These are phyloP conservation scores for Mylabris sibirica DNA, from an alignment of 2,888 invertebrate genomes.

Conservation along the genomic window DNA sequence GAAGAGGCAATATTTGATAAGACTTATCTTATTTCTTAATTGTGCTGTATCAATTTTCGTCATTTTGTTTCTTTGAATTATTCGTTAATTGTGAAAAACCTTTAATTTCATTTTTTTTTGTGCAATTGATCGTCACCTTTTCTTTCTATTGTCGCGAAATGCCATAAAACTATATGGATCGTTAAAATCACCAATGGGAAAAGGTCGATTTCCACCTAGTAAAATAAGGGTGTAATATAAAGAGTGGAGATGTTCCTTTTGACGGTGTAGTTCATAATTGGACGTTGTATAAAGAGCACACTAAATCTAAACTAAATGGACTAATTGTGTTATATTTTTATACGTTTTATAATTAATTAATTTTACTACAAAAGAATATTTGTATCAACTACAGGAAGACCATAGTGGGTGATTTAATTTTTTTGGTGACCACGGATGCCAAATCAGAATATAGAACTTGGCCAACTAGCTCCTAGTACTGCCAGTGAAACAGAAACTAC, in stretches of 20 bases:
- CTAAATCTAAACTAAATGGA: background rate
- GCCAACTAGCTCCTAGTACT: constrained; percentile 48
- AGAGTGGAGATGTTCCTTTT: constrained; percentile 28
- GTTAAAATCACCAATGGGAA: constrained; percentile 52
- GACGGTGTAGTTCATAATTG: constrained; percentile 35
- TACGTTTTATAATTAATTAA: background rate
- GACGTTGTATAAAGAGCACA: constrained; percentile 25
- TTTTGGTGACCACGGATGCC: constrained; percentile 51
- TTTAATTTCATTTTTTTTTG: constrained; percentile 8
- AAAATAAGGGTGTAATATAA: constrained; percentile 21
- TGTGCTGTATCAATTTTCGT: background rate
- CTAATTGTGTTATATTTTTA: background rate
- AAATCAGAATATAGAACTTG: constrained; percentile 55
- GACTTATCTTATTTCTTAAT: too few species aligned
- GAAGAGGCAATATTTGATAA: too few species aligned
- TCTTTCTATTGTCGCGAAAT: constrained; percentile 43
- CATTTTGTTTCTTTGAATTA: background rate
- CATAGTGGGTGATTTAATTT: constrained; percentile 37
- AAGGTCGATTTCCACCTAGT: constrained; percentile 42
- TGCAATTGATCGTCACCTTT: constrained; percentile 52
- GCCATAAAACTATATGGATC: constrained; percentile 54
- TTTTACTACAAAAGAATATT: background rate
- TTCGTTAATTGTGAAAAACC: background rate
- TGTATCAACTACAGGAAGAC: constrained; percentile 37
- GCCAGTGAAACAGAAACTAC: constrained; percentile 37